Base-by-base conservation (phyloP, 2,113 vertebrate species). In the Myiopsitta monachus region DNA sequence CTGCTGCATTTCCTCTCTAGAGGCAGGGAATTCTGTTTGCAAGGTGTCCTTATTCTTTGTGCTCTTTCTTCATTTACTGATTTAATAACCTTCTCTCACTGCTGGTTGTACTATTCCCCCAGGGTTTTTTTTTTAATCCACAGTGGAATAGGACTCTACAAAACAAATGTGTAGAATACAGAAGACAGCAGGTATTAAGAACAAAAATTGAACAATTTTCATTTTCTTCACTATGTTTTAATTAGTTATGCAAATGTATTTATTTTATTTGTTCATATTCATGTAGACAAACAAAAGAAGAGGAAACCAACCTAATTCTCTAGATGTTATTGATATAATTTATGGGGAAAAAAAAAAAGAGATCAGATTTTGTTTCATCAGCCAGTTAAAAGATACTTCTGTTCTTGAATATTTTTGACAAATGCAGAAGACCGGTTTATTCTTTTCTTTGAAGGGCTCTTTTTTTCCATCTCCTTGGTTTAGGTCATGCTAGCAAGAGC, bases 41-140 rank as follows among this genome's bases (percentile, higher is more conserved):
- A 94, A 87, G 67, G 66, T 95, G 82, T 91, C 73, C 44, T 90
- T 79, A 78, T 78, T 90, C 74, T 90, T 83, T 80, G 54, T 55
- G 49, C 31, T 67, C 17, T 70, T 95, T 86, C 70, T 83, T 89
- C 91, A 83, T 94, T 94, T 95, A 51, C 41, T 88, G 54, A 22
- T 94, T 92, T 84, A 93, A 88, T 90, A 92, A 87, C 64, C 73
- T 90, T 77, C 19, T 80, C 51, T 88, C 83, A 38, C 44, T 84
- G 39, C 62, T 91, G 57, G 47, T 72, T 84, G 61, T 54, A 72
- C 38, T 72, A 59, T 88, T 93, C 61, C 76, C 63, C 82, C 47
- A 63, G 14, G 1, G 7, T 0, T 54, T 36, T n/a, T 92, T 90
- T 81, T 83, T n/a, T n/a, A n/a, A 81, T 81, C 36, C 6, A 0